Base-by-base conservation (phyloP, 2,797 vertebrate genomes). In the Bradypus variegatus region DNA sequence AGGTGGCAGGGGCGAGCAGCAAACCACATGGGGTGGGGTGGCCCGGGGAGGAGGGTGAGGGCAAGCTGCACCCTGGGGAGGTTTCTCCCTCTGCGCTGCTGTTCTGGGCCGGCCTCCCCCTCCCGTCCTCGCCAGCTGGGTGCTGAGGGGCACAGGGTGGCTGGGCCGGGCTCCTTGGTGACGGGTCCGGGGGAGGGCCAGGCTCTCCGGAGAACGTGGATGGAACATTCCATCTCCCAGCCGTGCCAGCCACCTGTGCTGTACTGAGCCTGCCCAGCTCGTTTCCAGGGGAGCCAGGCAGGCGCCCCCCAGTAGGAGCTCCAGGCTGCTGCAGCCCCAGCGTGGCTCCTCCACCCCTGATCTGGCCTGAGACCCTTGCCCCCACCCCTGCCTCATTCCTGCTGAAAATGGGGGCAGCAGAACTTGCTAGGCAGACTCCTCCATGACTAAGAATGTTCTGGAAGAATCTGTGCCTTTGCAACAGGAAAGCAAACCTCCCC, bases 281-380 rank as follows among this genome's bases (percentile, higher is more conserved):
- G 10, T 41, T 13, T 23, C 21, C 21, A 3, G n/a, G 84, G 55
- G 9, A 50, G 55, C 29, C 19, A 7, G 36, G 64, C 3, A 0
- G 33, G 36, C 15, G 4, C 16, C 21, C 14, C 67, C 29, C 2
- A 4, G 27, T 27, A 19, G 6, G 41, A 84, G 79, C 36, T 8
- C 1, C 1, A 3, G 62, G 45, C 53, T 81, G 18, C 36, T 48
- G 85, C 23, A 36, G 29, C n/a, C 16, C n/a, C 45, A 12, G 31
- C 53, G 2, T 0, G 0, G n/a, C 33, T 23, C 4, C 18, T 10
- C 1, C 5, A n/a, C 19, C 23, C 41, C 19, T 2, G 0, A 18
- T 5, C 80, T 5, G 3, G 50, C 48, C 27, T 0, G 14, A 72
- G 69, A 72, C 31, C n/a, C 67, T 21, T 23, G 53, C n/a, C 62